Evolutionary conservation across 2,888 invertebrate species (phyloP), one percentile per base, ranked within the genome.

Genomic region (Strigamia maritima): DNA sequence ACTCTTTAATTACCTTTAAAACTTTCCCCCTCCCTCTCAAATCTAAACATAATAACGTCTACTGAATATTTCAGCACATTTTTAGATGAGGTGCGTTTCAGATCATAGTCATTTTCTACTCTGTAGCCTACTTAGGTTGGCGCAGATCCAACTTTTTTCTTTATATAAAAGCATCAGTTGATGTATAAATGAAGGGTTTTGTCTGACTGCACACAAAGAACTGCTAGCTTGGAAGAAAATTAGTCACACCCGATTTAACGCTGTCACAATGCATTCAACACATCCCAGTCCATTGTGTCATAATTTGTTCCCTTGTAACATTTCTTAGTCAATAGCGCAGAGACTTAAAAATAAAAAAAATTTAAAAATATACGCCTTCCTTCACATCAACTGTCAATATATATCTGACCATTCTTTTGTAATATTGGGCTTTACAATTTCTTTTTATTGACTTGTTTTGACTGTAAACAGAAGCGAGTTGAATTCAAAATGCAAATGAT

Each of bases 151-250:
- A 54, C 16, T 19, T 54, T 54, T 54, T 54, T 54, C 54, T 54
- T 54, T 54, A 54, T 54, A 54, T 54, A 54, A 54, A 54, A 54
- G 54, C 54, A 54, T 54, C 54, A 19, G 54, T 54, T 54, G 54
- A 54, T 54, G 54, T n/a, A 54, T 54, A 54, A 54, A 54, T 54
- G 54, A 54, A 54, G 54, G 54, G 54, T 54, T 54, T 54, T 54
- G 54, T 54, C 54, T 54, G 54, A 54, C 54, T 54, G 54, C 54
- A 54, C 54, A 54, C 54, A 54, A 54, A 54, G 54, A 54, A 54
- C 54, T 54, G 54, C 54, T 54, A 19, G 54, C 54, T 54, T 54
- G 54, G 54, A 54, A 54, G 54, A 54, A 54, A 54, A 54, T 54
- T 54, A 54, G 54, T 54, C 54, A 54, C 54, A 54, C 54, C 54